A percentile compares a stretch with the other conserved stretches of the same genome.
phyloP scores from a whole-genome alignment of 2,113 vertebrate genomes.

The Bungarus multicinctus region DNA sequence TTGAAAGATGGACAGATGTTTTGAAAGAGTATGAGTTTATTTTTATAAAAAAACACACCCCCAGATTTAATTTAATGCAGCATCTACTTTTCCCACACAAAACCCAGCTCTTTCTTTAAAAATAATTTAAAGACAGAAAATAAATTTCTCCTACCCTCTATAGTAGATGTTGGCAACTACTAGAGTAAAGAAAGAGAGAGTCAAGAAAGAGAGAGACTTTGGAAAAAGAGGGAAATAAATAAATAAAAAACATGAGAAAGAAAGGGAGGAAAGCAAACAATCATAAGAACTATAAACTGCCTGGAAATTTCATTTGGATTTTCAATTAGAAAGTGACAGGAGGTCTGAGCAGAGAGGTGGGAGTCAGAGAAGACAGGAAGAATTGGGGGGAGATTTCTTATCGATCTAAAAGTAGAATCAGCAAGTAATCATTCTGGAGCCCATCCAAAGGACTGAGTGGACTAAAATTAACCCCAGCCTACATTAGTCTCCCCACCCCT shows the following conservation, averaged over 20 bases:
- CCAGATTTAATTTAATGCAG: conserved; percentile 23
- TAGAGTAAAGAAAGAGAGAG: conserved; percentile 21
- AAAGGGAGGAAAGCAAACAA: conserved; percentile 34
- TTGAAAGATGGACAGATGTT: neutral
- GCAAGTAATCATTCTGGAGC: neutral
- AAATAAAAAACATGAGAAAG: no score
- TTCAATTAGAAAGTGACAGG: conserved; percentile 49
- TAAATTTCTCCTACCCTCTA: conserved; percentile 36
- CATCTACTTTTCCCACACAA: conserved; percentile 7
- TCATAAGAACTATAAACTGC: conserved; percentile 38
- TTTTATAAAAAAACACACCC: neutral
- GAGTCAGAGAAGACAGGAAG: neutral
- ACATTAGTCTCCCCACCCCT: neutral
- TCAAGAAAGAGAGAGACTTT: conserved; percentile 2
- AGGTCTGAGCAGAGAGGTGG: conserved; percentile 1
- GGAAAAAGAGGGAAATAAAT: neutral
- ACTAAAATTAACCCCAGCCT: neutral
- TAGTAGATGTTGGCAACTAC: conserved; percentile 55
- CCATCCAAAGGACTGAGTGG: fast-evolving
- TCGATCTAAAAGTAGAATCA: neutral
- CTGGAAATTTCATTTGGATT: conserved; percentile 59
- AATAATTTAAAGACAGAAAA: conserved; percentile 39
- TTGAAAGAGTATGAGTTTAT: neutral
- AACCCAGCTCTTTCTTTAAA: neutral
- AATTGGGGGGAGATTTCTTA: neutral